Evolutionary conservation across 2,113 vertebrate genomes (phyloP).

Genomic region (Formicarius rufipectus): DNA sequence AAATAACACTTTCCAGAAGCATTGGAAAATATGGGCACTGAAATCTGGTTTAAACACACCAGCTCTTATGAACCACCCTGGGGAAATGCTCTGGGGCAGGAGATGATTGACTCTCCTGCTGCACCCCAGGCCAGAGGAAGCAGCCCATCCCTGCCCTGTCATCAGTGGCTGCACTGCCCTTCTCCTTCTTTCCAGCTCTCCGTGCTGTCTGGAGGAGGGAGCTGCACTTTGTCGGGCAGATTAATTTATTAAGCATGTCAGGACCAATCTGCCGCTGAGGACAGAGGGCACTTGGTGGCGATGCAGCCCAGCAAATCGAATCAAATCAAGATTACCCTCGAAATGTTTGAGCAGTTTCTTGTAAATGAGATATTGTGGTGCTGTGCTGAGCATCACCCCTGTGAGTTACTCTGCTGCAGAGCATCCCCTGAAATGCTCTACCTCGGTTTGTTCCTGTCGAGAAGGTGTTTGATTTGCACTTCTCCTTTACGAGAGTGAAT

Average conservation of each 20-base stretch:
- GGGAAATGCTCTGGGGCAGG: neutral
- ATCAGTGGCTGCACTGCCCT: neutral
- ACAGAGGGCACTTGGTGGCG: neutral
- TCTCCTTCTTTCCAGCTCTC: neutral
- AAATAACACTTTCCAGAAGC: neutral
- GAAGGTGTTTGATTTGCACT: neutral
- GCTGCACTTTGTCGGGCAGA: neutral
- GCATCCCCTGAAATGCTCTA: neutral
- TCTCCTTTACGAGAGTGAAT: neutral
- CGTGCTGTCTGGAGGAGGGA: neutral
- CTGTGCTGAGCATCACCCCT: neutral
- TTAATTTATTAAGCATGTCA: slow-evolving; percentile 57
- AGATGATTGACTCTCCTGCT: neutral
- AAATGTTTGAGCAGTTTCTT: neutral
- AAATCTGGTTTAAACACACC: neutral
- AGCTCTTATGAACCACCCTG: neutral
- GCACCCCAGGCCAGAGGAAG: accelerated
- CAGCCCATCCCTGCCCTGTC: neutral
- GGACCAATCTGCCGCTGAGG: neutral
- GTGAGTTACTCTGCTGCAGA: neutral
- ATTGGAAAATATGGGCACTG: accelerated
- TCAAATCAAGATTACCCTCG: slow-evolving; percentile 25
- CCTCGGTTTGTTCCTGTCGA: neutral
- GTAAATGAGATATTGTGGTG: neutral
- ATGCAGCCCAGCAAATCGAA: neutral